Evolutionary conservation across 2,888 invertebrate genomes (phyloP).

Genomic region (Drosophila merina): DNA sequence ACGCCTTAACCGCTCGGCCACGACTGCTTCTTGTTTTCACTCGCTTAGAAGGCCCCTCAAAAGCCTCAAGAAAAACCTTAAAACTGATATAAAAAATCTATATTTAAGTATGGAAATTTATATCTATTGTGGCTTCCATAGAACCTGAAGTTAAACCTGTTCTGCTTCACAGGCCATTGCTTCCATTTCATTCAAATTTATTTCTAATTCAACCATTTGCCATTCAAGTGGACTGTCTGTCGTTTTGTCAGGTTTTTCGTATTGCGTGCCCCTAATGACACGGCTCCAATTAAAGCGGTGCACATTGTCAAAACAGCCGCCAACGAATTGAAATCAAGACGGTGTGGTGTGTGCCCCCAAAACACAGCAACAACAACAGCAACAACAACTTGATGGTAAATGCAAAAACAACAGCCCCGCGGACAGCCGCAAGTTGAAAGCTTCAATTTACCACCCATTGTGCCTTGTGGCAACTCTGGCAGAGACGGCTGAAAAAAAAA

Average conservation of each 20-base stretch:
- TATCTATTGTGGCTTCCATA: neutral
- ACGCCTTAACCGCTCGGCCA: slow-evolving; percentile 71
- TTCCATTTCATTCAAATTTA: neutral
- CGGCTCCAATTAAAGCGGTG: slow-evolving; percentile 76
- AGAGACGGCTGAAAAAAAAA: neutral
- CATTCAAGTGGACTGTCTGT: slow-evolving; percentile 5
- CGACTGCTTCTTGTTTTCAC: slow-evolving; percentile 44
- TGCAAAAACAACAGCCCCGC: slow-evolving; percentile 12
- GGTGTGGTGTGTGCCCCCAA: slow-evolving; percentile 1
- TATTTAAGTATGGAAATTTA: neutral
- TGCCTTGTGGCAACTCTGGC: slow-evolving; percentile 64
- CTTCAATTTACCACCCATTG: slow-evolving; percentile 80
- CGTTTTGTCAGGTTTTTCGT: slow-evolving; percentile 24
- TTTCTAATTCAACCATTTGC: slow-evolving; percentile 10
- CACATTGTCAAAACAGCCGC: slow-evolving; percentile 76
- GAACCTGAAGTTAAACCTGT: too few species aligned
- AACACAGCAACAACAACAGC: neutral
- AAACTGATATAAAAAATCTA: neutral
- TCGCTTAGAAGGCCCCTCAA: too few species aligned
- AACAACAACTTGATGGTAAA: neutral
- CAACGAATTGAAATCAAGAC: slow-evolving; percentile 67
- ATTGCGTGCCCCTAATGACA: slow-evolving; percentile 80
- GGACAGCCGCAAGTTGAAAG: slow-evolving; percentile 65
- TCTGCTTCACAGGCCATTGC: neutral
- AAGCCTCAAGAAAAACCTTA: too few species aligned